Evolutionary conservation across 2,888 invertebrate genomes (phyloP).

Genomic region (Hydrotaea diabolus): DNA sequence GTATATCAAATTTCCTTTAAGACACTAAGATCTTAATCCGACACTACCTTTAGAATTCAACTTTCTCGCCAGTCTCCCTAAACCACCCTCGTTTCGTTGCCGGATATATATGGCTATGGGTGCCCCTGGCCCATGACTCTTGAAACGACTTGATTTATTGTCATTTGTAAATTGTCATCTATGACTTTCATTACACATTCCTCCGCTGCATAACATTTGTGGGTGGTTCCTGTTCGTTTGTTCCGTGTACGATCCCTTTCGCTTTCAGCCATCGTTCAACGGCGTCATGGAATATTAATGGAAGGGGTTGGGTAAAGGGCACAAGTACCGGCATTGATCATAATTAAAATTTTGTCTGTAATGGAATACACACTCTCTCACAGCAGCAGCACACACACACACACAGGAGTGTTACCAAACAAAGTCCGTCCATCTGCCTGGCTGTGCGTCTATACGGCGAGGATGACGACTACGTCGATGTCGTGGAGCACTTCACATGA

Average conservation of each 20-base stretch:
- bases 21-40: too few relatives aligned
- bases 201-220: constrained; percentile 67
- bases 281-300: constrained; percentile 72
- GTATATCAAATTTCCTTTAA: too few relatives aligned
- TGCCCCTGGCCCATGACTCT: neutral
- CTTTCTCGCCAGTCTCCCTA: neutral
- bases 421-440: constrained; percentile 6
- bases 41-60: too few relatives aligned
- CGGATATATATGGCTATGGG: neutral
- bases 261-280: neutral
- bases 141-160: constrained; percentile 74
- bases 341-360: constrained; percentile 50
- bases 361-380: constrained; percentile 2
- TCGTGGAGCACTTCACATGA: constrained; percentile 2
- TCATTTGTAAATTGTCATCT: constrained; percentile 72
- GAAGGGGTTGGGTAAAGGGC: constrained; percentile 76
- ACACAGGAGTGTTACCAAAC: constrained; percentile 37
- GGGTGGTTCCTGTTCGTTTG: constrained; percentile 72
- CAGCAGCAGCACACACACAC: neutral
- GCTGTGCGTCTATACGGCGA: neutral
- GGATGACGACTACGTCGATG: neutral
- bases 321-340: constrained; percentile 75
- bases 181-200: constrained; percentile 58
- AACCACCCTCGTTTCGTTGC: neutral
- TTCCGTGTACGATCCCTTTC: constrained; percentile 12